A percentile compares a stretch with the other conserved stretches of the same genome.
These are phyloP conservation scores for Carettochelys insculpta DNA, from an alignment of 2,113 vertebrate genomes.

Conservation along the genomic window DNA sequence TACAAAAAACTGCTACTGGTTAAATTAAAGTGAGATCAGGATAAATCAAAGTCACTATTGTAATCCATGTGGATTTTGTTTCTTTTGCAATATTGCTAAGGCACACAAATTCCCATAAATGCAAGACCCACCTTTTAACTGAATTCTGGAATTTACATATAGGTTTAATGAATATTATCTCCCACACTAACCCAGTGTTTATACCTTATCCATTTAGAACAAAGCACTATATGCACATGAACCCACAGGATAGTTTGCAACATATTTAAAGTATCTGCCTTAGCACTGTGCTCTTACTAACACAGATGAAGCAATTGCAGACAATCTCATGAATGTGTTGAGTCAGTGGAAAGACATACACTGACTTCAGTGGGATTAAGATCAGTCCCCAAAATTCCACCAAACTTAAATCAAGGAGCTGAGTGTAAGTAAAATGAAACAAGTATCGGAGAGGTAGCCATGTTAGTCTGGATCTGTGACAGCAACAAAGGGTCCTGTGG, in stretches of 20 bases:
- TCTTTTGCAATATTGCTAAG: background rate
- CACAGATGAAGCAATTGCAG: background rate
- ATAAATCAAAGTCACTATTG: background rate
- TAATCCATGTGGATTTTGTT: background rate
- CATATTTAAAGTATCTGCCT: background rate
- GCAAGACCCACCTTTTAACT: background rate
- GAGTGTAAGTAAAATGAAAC: background rate
- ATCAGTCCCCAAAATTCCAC: background rate
- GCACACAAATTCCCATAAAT: background rate
- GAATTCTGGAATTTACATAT: background rate
- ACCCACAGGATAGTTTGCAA: background rate
- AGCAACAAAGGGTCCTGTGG: no score
- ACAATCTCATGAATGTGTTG: background rate
- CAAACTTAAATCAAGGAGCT: background rate
- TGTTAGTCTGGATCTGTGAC: no score
- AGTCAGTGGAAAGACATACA: background rate
- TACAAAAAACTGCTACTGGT: background rate
- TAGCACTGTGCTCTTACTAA: background rate
- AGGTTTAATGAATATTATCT: background rate
- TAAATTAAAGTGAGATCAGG: constrained; percentile 15
- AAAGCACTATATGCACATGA: background rate
- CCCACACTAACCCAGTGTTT: background rate
- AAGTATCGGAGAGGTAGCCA: no score
- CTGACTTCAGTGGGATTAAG: background rate
- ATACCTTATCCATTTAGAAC: background rate